These are phyloP conservation scores for Caenorhabditis inopinata DNA, from an alignment of 1,140 invertebrate species.

Conservation along the genomic window DNA sequence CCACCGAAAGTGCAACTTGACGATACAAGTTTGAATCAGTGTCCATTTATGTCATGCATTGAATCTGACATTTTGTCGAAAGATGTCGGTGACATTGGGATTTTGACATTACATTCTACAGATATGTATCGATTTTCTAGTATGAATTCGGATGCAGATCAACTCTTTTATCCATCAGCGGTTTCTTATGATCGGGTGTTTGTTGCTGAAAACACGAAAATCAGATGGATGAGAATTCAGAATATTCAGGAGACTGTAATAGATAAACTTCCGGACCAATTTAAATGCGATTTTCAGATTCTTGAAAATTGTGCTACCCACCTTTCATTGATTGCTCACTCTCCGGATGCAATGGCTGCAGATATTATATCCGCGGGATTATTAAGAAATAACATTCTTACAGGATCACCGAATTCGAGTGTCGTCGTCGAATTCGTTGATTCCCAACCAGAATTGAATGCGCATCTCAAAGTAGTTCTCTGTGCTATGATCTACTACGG, in stretches of 20 bases:
- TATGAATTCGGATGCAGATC: background rate
- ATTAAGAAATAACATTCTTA: background rate
- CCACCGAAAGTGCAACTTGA: background rate
- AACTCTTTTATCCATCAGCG: conserved; percentile 1
- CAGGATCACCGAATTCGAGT: background rate
- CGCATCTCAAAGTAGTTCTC: background rate
- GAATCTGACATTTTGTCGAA: background rate
- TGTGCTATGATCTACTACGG: background rate
- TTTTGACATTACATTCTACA: background rate
- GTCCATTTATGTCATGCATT: background rate
- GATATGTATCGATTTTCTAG: background rate
- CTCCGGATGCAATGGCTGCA: background rate
- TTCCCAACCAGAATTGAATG: background rate
- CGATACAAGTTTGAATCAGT: background rate
- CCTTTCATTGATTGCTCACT: background rate
- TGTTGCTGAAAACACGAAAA: background rate
- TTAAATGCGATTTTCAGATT: too few species aligned
- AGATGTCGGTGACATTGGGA: background rate
- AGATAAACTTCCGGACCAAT: too few species aligned
- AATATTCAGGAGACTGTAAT: background rate
- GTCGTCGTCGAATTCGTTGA: background rate
- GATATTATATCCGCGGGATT: background rate
- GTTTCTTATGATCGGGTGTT: background rate
- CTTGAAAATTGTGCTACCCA: background rate
- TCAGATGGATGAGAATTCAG: conserved; percentile 4